Base-by-base conservation (phyloP, 1,140 invertebrate species). In the Heterodera carotae region DNA sequence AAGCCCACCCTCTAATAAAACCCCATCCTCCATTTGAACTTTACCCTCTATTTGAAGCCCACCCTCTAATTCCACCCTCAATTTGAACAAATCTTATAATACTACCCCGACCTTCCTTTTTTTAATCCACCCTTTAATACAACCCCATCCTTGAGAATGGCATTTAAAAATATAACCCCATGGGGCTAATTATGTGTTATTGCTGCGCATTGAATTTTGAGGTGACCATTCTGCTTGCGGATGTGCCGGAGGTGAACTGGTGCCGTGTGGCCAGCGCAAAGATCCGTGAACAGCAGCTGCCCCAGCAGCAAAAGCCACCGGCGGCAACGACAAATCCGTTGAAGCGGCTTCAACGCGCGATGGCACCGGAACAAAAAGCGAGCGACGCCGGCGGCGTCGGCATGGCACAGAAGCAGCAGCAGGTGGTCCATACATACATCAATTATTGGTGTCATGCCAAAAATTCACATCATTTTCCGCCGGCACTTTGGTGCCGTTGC, bases 171-270 rank as follows among this genome's bases (percentile, higher is more conserved):
- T 43, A 8, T 43, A 6, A 43, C 6, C 39, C 39, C 0, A 8
- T 43, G 6, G 6, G 39, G 39, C 66, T 36, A 66, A 68, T n/a
- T 22, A 68, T 68, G 12, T 12, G 39, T 18, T 18, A 56, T n/a
- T 12, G 22, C 4, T 53, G 48, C 4, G 18, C 12, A 15, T 2
- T 56, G 48, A 12, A 0, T 22, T 66, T 75, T 43, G 18, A 75
- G 73, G 73, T 75, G 29, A 75, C 73, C 53, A 75, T 75, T 36
- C 31, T 75, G 27, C 67, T 67, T 5, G 56, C 73, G 62, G 73
- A 62, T 2, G 67, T 75, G 39, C 62, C 73, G 33, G 60, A 66
- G n/a, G 73, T 75, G 29, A 75, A 60, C 10, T 75, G 73, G 73
- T 22, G 25, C 18, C 53, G 60, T 22, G 33, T 75, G 29, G 22